Evolutionary conservation across 1,140 invertebrate genomes (phyloP).

Genomic region (Helicoverpa armigera): DNA sequence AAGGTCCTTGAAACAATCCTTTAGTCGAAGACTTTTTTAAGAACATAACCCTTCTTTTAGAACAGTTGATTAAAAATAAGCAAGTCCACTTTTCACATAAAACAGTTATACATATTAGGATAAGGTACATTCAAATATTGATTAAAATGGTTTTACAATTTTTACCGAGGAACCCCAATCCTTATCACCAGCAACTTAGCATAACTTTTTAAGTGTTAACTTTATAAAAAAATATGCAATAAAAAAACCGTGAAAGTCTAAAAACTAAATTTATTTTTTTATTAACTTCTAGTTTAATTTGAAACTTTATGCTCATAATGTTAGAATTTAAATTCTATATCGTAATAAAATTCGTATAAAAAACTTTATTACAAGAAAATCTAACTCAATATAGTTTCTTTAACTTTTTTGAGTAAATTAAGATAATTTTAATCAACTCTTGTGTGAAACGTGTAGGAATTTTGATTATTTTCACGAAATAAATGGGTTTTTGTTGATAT

Average conservation of each 20-base stretch:
- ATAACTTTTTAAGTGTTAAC: constrained; percentile 45
- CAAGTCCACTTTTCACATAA: too few species aligned
- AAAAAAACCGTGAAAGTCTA: constrained; percentile 51
- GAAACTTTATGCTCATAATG: constrained; percentile 22
- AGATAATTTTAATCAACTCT: background rate
- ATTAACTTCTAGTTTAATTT: constrained; percentile 14
- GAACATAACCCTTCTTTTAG: too few species aligned
- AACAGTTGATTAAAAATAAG: too few species aligned
- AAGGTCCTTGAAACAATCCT: too few species aligned
- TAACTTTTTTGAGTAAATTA: background rate
- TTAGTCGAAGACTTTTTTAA: too few species aligned
- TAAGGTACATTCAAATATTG: too few species aligned
- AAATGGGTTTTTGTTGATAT: background rate
- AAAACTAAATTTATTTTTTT: constrained; percentile 34
- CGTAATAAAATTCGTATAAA: background rate
- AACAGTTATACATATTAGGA: too few species aligned
- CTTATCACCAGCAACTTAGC: constrained; percentile 33
- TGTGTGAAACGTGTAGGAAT: background rate
- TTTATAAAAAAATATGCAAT: constrained; percentile 48
- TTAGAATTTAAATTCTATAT: constrained; percentile 1
- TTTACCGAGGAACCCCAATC: background rate
- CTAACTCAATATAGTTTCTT: background rate
- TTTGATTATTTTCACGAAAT: background rate
- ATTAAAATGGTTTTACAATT: background rate
- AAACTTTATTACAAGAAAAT: background rate